Conservation (phyloP, 2,888 invertebrate genomes). For the Gisinianus flammeolus region DNA sequence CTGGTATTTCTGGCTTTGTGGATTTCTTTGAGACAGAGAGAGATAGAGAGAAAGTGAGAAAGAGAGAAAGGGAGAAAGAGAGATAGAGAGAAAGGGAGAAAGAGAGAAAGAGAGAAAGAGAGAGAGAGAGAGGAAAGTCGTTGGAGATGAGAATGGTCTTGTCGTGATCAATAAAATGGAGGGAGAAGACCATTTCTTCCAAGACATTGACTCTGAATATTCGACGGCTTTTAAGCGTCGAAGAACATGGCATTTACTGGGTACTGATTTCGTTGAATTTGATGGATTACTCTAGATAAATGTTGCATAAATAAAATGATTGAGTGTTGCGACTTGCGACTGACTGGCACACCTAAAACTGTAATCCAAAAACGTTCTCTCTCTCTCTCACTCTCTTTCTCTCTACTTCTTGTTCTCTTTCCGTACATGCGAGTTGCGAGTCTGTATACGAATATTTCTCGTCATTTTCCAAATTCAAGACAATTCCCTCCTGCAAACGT, state of each 20-base stretch:
- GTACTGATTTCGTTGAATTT: slow-evolving; percentile 59
- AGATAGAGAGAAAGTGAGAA: background rate
- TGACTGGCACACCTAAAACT: slow-evolving; percentile 25
- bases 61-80: background rate
- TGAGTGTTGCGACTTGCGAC: slow-evolving; percentile 50
- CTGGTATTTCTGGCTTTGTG: background rate
- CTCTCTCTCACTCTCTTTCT: background rate
- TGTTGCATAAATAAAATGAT: slow-evolving; percentile 60
- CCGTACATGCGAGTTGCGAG: no score
- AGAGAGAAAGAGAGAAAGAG: background rate
- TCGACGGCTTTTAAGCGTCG: slow-evolving; percentile 57
- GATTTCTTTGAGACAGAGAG: background rate
- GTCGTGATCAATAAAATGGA: slow-evolving; percentile 26
- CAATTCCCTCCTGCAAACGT: background rate
- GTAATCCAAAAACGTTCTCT: background rate
- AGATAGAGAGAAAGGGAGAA: background rate
- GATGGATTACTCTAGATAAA: slow-evolving; percentile 59
- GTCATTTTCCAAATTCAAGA: no score
- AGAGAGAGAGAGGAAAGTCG: background rate
- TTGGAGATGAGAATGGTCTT: slow-evolving; percentile 13
- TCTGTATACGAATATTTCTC: no score
- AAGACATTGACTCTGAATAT: slow-evolving; percentile 59
- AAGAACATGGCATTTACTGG: slow-evolving; percentile 59
- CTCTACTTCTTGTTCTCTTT: background rate
- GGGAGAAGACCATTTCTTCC: slow-evolving; percentile 52